Evolutionary conservation across 1,140 invertebrate genomes (phyloP).

Genomic region (Rhynchophorus ferrugineus): DNA sequence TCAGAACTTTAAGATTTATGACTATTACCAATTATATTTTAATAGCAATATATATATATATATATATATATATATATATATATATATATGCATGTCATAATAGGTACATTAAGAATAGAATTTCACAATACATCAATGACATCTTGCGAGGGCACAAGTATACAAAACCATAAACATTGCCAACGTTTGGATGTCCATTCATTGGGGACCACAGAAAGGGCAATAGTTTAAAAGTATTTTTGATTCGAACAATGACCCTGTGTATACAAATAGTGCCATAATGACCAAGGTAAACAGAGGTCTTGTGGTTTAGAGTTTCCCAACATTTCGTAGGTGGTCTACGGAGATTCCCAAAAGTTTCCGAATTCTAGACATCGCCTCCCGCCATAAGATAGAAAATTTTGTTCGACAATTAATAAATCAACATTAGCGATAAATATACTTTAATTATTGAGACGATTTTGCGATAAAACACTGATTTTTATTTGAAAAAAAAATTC

Average conservation of each 20-base stretch:
- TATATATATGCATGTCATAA: too few species aligned
- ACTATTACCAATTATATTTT: too few species aligned
- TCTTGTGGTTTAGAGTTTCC: constrained; percentile 27
- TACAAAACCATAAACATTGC: constrained; percentile 8
- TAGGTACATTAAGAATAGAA: background rate
- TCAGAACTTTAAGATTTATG: too few species aligned
- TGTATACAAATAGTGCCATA: constrained; percentile 39
- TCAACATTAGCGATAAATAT: too few species aligned
- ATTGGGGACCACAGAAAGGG: constrained; percentile 5
- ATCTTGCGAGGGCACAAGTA: background rate
- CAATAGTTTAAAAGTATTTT: constrained; percentile 14
- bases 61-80: too few species aligned
- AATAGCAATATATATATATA: too few species aligned
- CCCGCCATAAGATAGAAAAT: too few species aligned
- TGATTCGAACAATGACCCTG: constrained; percentile 27
- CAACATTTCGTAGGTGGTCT: constrained; percentile 17
- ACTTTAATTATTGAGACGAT: too few species aligned
- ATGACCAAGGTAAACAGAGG: constrained; percentile 38
- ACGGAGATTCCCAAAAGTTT: constrained; percentile 6
- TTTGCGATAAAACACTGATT: too few species aligned
- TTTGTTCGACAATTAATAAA: too few species aligned
- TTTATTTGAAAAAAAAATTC: too few species aligned
- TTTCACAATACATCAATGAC: background rate
- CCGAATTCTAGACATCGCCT: too few species aligned
- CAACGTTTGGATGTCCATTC: background rate